Evolutionary conservation across 2,797 vertebrate species (phyloP).

Genomic region (Melanotaenia parkinsoni): DNA sequence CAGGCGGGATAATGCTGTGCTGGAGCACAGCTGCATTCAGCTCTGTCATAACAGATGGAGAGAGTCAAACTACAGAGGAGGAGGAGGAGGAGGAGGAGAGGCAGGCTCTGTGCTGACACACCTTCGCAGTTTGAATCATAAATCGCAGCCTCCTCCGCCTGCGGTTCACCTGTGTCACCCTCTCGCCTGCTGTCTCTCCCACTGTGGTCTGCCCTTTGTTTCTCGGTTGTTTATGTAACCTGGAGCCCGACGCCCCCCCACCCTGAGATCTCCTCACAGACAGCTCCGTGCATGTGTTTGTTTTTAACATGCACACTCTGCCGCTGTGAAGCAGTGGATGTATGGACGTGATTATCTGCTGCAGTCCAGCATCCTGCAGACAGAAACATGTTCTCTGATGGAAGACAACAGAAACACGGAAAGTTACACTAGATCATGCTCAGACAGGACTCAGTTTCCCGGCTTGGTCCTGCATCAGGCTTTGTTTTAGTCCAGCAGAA

Average conservation of each 20-base stretch:
- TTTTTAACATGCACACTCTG: too few relatives aligned
- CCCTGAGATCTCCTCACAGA: too few relatives aligned
- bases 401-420: too few relatives aligned
- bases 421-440: too few relatives aligned
- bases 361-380: too few relatives aligned
- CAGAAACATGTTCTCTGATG: too few relatives aligned
- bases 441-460: too few relatives aligned
- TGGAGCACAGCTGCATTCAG: conserved; percentile 12
- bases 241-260: not conserved
- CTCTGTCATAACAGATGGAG: conserved; percentile 33
- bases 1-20: conserved; percentile 16
- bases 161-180: not conserved
- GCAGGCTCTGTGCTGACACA: conserved; percentile 33
- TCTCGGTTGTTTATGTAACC: not conserved
- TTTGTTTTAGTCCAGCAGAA: too few relatives aligned
- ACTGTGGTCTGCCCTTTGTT: not conserved
- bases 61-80: not conserved
- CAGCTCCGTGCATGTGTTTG: not conserved
- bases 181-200: not conserved
- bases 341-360: too few relatives aligned
- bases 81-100: conserved; percentile 35
- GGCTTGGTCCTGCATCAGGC: too few relatives aligned
- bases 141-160: conserved; percentile 12
- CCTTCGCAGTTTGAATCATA: conserved; percentile 11
- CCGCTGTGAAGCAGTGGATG: too few relatives aligned